Evolutionary conservation across 2,113 vertebrate species (phyloP).

Genomic region (Tinamus guttatus): DNA sequence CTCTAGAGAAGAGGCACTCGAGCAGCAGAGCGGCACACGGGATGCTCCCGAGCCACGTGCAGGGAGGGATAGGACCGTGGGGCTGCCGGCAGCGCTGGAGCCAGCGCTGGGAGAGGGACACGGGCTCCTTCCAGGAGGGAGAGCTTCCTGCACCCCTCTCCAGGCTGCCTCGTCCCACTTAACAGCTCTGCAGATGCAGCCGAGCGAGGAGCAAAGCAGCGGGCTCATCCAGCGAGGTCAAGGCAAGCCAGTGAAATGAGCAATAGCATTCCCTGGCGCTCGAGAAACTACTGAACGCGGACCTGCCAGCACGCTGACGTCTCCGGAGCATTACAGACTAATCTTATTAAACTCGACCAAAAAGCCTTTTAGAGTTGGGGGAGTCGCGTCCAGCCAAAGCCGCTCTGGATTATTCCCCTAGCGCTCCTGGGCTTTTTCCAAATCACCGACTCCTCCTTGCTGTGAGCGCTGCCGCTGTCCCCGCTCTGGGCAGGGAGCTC

Average conservation of each 20-base stretch:
- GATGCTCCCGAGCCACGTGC: no score
- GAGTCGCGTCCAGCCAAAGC: background rate
- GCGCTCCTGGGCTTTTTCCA: background rate
- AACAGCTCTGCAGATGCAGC: background rate
- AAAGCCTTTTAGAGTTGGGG: slow-evolving; percentile 38
- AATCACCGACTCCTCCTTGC: background rate
- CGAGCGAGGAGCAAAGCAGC: slow-evolving; percentile 19
- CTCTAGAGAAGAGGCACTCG: background rate
- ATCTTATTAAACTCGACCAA: slow-evolving; percentile 42
- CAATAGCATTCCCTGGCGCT: slow-evolving; percentile 48
- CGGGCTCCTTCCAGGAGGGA: background rate
- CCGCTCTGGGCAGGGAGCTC: accelerated
- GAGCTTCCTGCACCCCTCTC: background rate
- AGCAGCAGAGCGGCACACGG: background rate
- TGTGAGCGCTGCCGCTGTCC: background rate
- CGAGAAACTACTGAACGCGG: background rate
- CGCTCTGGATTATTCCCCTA: background rate
- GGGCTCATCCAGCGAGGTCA: background rate
- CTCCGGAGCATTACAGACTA: slow-evolving; percentile 10
- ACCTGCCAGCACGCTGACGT: slow-evolving; percentile 57
- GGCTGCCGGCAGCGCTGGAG: no score
- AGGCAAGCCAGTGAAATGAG: slow-evolving; percentile 22
- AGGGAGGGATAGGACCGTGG: no score
- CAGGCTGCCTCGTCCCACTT: background rate
- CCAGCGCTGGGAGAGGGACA: no score